These are phyloP conservation scores for Syngnathus acus DNA, from an alignment of 2,797 vertebrate genomes.

Conservation along the genomic window DNA sequence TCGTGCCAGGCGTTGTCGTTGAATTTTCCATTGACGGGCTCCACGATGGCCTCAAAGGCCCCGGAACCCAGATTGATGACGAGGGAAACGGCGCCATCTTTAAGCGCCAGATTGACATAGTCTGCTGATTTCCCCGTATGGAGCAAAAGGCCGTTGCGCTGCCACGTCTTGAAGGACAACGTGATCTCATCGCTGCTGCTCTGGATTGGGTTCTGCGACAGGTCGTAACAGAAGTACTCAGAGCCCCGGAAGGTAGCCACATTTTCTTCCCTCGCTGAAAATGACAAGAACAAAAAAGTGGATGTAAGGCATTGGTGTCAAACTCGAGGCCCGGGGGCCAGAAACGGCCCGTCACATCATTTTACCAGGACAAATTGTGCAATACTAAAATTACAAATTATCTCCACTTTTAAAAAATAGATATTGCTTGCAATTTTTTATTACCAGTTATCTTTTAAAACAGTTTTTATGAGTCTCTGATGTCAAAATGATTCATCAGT, in stretches of 20 bases:
- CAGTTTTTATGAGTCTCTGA: no score
- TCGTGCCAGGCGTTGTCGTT: constrained; percentile 98
- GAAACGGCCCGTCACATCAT: no score
- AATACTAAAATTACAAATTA: no score
- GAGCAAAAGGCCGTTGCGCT: constrained; percentile 93
- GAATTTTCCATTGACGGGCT: constrained; percentile 97
- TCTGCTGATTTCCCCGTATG: constrained; percentile 97
- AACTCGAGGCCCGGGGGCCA: no score
- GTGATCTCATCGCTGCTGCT: constrained; percentile 99
- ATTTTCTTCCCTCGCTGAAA: constrained; percentile 87
- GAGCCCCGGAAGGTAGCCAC: constrained; percentile 95
- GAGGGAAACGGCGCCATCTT: constrained; percentile 91
- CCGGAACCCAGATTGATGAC: constrained; percentile 98
- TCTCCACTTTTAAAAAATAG: no score
- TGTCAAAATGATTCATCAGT: no score
- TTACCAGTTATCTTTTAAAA: no score
- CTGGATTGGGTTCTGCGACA: constrained; percentile 98
- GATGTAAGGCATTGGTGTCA: not conserved
- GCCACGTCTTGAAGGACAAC: constrained; percentile 96
- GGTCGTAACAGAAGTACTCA: constrained; percentile 96
- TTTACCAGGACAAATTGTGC: no score
- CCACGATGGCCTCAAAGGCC: constrained; percentile 97
- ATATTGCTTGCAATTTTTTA: no score
- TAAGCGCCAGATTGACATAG: constrained; percentile 96
- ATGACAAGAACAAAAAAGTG: constrained; percentile 10